phyloP scores from a whole-genome alignment of 37 sponge, comb jelly and placozoan genomes.

The Corticium candelabrum region DNA sequence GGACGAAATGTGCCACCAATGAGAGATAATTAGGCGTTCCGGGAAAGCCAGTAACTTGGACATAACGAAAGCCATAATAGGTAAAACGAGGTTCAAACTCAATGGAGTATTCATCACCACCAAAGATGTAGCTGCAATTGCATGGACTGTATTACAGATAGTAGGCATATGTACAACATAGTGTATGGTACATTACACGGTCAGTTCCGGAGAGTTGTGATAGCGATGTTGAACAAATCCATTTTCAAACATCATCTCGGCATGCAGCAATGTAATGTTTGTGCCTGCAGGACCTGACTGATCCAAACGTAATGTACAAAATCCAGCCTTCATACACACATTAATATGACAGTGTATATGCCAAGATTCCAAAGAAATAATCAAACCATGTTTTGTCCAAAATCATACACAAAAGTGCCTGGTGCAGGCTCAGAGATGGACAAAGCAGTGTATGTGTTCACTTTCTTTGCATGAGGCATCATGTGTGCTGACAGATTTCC shows the following conservation, averaged over 20 bases:
- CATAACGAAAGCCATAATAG: slow-evolving; percentile 2
- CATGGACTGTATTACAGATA: not conserved
- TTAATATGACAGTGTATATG: not conserved
- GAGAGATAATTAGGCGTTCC: not conserved
- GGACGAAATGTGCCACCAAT: not conserved
- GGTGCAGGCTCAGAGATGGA: not conserved
- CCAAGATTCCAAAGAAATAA: not conserved
- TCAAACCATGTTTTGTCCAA: slow-evolving; percentile 8
- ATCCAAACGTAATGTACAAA: slow-evolving; percentile 3
- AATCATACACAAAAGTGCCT: slow-evolving; percentile 1
- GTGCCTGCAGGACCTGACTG: not conserved
- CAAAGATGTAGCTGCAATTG: slow-evolving; percentile 10
- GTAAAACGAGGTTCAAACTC: not conserved
- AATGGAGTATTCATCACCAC: not conserved
- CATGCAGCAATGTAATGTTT: not conserved
- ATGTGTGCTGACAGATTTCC: not conserved
- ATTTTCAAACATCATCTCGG: not conserved
- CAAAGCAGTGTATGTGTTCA: not conserved
- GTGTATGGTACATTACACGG: not conserved
- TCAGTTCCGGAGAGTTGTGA: not conserved
- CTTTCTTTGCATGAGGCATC: not conserved
- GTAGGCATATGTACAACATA: not conserved
- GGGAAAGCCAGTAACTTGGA: slow-evolving; percentile 8
- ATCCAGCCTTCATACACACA: not conserved
- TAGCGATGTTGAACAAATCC: slow-evolving; percentile 9